Conservation (phyloP, 2,113 vertebrate species). For the Cyprinodon tularosa region DNA sequence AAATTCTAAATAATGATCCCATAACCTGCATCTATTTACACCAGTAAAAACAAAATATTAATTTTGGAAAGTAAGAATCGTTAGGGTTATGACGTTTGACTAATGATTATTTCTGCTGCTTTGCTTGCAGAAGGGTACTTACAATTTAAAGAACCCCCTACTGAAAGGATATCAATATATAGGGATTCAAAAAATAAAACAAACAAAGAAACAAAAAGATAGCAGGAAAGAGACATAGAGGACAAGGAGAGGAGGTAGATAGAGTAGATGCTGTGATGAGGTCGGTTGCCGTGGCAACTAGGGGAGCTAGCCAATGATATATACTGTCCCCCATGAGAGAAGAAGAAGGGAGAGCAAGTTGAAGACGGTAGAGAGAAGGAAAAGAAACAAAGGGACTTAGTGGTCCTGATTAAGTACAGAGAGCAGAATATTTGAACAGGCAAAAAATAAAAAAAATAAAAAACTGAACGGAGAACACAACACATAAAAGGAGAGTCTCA, state of each 20-base stretch:
- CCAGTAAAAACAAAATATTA: not conserved
- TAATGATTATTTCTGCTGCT: constrained; percentile 38
- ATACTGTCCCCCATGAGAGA: constrained; percentile 73
- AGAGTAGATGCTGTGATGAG: constrained; percentile 65
- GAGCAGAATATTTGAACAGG: not conserved
- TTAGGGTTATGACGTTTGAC: constrained; percentile 27
- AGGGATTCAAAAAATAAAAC: not conserved
- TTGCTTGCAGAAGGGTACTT: constrained; percentile 22
- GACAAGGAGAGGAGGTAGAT: constrained; percentile 1
- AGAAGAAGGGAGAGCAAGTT: constrained; percentile 46
- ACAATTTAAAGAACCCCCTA: constrained; percentile 26
- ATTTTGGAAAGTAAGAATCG: constrained; percentile 18
- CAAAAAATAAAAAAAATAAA: constrained; percentile 29
- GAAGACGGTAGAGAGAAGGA: constrained; percentile 36
- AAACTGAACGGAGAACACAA: constrained; percentile 33
- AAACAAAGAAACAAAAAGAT: constrained; percentile 4
- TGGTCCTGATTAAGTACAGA: constrained; percentile 39
- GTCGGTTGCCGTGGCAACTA: constrained; percentile 75
- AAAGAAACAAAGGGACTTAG: constrained; percentile 41
- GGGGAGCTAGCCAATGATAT: constrained; percentile 70
- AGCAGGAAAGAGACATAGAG: constrained; percentile 18
- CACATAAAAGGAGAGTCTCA: constrained; percentile 50
- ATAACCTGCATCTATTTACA: constrained; percentile 5
- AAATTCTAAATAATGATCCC: not conserved
- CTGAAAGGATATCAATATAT: not conserved